These are phyloP conservation scores for Lymantria dispar DNA, from an alignment of 2,888 invertebrate genomes.

Conservation along the genomic window DNA sequence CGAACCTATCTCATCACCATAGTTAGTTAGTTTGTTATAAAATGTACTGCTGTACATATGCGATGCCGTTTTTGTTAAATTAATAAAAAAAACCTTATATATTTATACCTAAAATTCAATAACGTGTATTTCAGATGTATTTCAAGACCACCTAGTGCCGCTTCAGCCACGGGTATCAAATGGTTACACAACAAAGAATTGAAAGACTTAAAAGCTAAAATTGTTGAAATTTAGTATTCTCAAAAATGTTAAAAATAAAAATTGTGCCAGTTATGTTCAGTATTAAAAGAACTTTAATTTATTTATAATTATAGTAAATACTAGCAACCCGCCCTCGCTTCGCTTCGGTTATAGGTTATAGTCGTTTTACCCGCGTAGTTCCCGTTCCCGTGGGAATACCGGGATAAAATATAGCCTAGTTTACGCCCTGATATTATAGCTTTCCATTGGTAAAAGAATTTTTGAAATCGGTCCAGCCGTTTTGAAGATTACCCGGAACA, in stretches of 20 bases:
- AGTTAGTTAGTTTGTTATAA: no score
- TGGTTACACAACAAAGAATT: constrained; percentile 68
- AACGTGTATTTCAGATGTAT: constrained; percentile 44
- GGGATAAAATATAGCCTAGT: no score
- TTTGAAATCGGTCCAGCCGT: no score
- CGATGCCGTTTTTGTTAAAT: not conserved
- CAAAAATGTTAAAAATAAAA: not conserved
- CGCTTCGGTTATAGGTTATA: no score
- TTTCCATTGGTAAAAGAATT: no score
- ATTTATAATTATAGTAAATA: no score
- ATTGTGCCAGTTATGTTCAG: not conserved
- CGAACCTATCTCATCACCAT: no score
- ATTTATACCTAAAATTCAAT: not conserved
- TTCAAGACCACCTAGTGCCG: constrained; percentile 60
- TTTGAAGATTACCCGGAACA: no score
- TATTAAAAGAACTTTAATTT: not conserved
- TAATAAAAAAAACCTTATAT: not conserved
- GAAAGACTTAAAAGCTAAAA: constrained; percentile 52
- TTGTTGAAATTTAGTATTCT: constrained; percentile 11
- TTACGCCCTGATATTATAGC: no score
- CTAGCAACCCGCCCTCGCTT: no score
- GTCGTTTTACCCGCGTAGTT: no score
- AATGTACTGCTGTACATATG: not conserved
- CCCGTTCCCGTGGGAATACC: no score
- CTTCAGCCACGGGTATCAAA: constrained; percentile 73